Percentiles rank a stretch among this genome's conserved stretches.
phyloP scores from a whole-genome alignment of 23 tunicate species.

The Halocynthia aurantium region DNA sequence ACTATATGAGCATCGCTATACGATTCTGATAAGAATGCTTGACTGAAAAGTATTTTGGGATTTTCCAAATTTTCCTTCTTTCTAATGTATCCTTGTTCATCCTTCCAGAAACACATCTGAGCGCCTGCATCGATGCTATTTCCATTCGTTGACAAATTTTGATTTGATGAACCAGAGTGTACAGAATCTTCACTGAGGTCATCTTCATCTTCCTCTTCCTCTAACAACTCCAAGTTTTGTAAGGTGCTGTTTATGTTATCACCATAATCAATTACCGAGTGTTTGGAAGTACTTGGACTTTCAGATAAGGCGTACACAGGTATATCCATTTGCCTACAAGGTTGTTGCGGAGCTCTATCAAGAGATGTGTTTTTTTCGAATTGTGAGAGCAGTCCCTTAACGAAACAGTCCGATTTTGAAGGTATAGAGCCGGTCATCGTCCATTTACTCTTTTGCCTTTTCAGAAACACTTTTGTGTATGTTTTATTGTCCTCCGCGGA shows the following conservation, averaged over 20 bases:
- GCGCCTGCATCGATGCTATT: not conserved
- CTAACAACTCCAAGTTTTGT: not conserved
- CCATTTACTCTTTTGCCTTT: constrained; percentile 4
- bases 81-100: too few species aligned
- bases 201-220: not conserved
- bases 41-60: not conserved
- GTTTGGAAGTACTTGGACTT: not conserved
- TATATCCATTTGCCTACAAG: not conserved
- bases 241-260: constrained; percentile 16
- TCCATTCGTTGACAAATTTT: not conserved
- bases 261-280: not conserved
- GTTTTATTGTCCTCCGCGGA: too few species aligned
- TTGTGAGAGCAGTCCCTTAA: constrained; percentile 7
- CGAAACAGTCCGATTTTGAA: not conserved
- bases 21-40: not conserved
- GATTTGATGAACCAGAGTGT: not conserved
- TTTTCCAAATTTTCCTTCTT: too few species aligned
- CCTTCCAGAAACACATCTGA: too few species aligned
- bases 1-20: constrained; percentile 19
- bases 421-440: not conserved
- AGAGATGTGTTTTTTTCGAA: not conserved
- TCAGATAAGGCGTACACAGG: not conserved
- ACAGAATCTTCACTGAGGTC: not conserved
- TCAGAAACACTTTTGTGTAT: too few species aligned
- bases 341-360: not conserved